Percentiles rank a stretch among this genome's conserved stretches.
Conservation (phyloP, 2,888 invertebrate genomes). For the Spilosoma lubricipeda region DNA sequence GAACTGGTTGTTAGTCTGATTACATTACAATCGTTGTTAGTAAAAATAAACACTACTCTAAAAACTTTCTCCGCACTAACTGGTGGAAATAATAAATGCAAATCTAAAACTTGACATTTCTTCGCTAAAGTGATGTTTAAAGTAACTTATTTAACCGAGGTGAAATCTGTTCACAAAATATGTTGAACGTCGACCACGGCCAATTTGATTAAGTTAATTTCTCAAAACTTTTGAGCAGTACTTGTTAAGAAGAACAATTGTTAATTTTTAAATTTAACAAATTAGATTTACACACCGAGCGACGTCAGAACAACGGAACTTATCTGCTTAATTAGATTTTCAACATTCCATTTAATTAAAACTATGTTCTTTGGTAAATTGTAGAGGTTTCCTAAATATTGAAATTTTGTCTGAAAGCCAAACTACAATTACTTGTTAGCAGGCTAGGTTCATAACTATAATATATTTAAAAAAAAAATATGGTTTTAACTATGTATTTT, state of each 20-base stretch:
- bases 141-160: constrained; percentile 74
- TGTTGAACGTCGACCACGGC: constrained; percentile 76
- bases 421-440: not conserved
- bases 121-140: constrained; percentile 67
- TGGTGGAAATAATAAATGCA: constrained; percentile 61
- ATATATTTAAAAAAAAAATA: no score
- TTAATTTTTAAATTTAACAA: constrained; percentile 59
- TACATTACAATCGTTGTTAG: not conserved
- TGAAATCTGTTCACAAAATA: constrained; percentile 77
- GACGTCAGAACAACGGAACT: constrained; percentile 50
- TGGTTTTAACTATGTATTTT: not conserved
- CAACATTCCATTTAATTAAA: constrained; percentile 4
- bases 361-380: constrained; percentile 1
- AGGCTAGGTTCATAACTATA: not conserved
- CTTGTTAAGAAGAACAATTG: constrained; percentile 69
- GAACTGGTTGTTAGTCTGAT: not conserved
- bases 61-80: constrained; percentile 19
- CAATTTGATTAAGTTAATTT: constrained; percentile 80
- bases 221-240: constrained; percentile 77
- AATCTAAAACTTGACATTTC: constrained; percentile 71
- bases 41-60: not conserved
- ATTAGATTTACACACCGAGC: constrained; percentile 54
- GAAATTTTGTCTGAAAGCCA: not conserved
- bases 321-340: constrained; percentile 38
- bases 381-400: not conserved